Base-by-base conservation (phyloP, 30 jellyfish, hydroid and myxozoan species). In the Catostylus mosaicus region DNA sequence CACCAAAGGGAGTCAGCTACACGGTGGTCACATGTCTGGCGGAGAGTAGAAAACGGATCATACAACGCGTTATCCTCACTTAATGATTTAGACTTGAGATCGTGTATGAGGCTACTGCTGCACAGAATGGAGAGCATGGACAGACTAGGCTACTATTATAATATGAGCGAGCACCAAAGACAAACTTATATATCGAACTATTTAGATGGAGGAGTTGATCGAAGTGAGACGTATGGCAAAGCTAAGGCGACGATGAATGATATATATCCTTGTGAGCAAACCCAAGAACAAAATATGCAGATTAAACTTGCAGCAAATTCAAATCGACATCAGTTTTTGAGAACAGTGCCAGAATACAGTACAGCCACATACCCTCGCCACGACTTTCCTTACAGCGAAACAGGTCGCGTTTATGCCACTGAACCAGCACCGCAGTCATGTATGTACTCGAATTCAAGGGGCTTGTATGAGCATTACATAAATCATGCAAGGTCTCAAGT, bases 1-100 rank as follows among this genome's bases (percentile, higher is more conserved):
- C 29, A 52, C 67, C 3, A 52, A 52, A 52, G 67, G 67, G 67
- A 52, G 67, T 52, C 67, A n/a, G 24, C 30, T 52, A 4, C 67
- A 52, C 26, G 86, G 86, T 75, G 86, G 86, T 75, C 86, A 52
- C 67, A 52, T 52, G 67, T 52, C 67, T 4, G 67, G 19, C 67
- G 29, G 67, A 52, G 30, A 10, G 24, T 3, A 52, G 67, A 52
- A 20, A 52, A 52, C 67, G 67, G 67, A 52, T 52, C 30, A 52
- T 10, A 4, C 19, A 52, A 7, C 67, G 67, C 3, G 67, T 52
- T 6, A 2, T 10, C 67, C 67, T 2, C 19, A 40, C 14, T 40
- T 14, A 40, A 3, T 52, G 19, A 52, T 52, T 52, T 52, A 26
- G 24, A 52, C 19, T 52, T 52, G 67, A 4, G 67, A n/a, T 40